These are phyloP conservation scores for Panonychus citri DNA, from an alignment of 1,140 invertebrate genomes.

Conservation along the genomic window DNA sequence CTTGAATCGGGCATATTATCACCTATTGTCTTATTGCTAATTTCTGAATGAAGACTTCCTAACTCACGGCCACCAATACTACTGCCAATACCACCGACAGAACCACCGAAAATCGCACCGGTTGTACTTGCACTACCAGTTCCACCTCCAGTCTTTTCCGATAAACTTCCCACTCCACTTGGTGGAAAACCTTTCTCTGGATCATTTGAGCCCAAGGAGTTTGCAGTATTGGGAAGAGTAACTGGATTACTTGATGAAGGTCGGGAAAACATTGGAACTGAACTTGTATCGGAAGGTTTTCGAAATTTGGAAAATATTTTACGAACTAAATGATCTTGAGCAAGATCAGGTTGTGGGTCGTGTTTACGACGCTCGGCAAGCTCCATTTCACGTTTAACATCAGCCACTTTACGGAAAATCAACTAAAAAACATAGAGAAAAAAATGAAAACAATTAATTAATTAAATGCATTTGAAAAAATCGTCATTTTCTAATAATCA, in stretches of 20 bases:
- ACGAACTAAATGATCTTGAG: constrained; percentile 84
- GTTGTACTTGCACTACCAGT: neutral
- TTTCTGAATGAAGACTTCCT: neutral
- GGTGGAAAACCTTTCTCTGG: neutral
- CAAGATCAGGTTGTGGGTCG: constrained; percentile 63
- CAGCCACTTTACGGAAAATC: constrained; percentile 93
- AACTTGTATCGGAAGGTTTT: constrained; percentile 22
- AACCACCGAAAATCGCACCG: neutral
- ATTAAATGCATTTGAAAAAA: too few species aligned
- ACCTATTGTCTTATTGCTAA: neutral
- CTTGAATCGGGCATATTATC: constrained; percentile 3
- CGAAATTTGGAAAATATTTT: constrained; percentile 91
- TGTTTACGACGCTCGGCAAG: constrained; percentile 87
- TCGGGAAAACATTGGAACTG: neutral
- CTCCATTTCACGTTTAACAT: constrained; percentile 90
- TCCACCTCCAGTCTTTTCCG: neutral
- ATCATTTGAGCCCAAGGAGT: neutral
- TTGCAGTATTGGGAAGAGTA: neutral
- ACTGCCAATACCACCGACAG: neutral
- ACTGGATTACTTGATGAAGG: neutral
- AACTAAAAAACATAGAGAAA: constrained; percentile 34
- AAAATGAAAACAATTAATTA: neutral
- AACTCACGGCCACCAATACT: neutral
- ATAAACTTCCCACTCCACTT: too few species aligned
- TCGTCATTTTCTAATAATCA: too few species aligned